Evolutionary conservation across 53 echinoderm and acorn worm species (phyloP).

Genomic region (Patiria pectinifera): DNA sequence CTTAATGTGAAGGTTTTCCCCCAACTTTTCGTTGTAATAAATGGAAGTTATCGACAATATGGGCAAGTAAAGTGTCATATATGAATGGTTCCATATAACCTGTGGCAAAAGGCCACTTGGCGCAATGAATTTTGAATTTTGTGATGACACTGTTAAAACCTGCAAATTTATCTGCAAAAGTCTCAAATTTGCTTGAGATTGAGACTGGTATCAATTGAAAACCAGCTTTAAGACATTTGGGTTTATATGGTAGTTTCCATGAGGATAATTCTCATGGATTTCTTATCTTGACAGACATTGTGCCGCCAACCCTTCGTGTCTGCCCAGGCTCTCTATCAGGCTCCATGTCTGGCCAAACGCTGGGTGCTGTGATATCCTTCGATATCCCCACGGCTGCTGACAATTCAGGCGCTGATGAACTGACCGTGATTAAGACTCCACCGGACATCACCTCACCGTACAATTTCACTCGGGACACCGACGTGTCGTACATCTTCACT

Average conservation of each 20-base stretch:
- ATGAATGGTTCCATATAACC: too few relatives aligned
- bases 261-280: background rate
- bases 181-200: too few relatives aligned
- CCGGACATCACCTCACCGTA: constrained; percentile 80
- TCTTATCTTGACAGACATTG: constrained; percentile 43
- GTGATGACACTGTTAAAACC: too few relatives aligned
- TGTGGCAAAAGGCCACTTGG: too few relatives aligned
- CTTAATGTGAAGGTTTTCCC: too few relatives aligned
- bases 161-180: too few relatives aligned
- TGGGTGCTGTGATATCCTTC: constrained; percentile 57
- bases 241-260: background rate
- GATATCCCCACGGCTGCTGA: constrained; percentile 72
- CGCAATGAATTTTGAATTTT: too few relatives aligned
- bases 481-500: constrained; percentile 68
- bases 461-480: constrained; percentile 72
- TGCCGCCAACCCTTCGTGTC: constrained; percentile 55
- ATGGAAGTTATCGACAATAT: too few relatives aligned
- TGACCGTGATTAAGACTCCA: constrained; percentile 61
- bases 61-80: too few relatives aligned
- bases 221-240: too few relatives aligned
- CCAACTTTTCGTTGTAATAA: too few relatives aligned
- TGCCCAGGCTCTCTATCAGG: constrained; percentile 72
- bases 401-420: constrained; percentile 72
- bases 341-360: constrained; percentile 48
- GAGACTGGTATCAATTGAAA: too few relatives aligned